A percentile compares a stretch with the other conserved stretches of the same genome.
Conservation (phyloP, 23 tunicate species). For the Halocynthia roretzi region DNA sequence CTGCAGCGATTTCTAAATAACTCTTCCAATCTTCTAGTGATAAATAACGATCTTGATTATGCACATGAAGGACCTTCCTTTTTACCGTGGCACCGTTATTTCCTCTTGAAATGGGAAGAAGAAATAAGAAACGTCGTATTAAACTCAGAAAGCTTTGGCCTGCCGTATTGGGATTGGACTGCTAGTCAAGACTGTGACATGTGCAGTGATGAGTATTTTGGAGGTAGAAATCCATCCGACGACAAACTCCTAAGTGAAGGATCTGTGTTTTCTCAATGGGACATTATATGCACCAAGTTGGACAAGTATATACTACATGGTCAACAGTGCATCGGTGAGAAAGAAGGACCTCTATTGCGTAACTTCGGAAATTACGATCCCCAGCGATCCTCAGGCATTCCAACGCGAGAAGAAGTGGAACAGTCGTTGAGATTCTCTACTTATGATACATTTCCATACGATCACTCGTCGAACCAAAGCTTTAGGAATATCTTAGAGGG, state of each 20-base stretch:
- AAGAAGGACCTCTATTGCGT: constrained; percentile 54
- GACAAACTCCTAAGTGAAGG: constrained; percentile 30
- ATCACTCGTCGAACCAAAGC: constrained; percentile 41
- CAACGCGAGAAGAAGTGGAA: constrained; percentile 43
- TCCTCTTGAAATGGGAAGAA: constrained; percentile 63
- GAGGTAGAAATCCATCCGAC: constrained; percentile 28
- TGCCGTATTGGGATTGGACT: constrained; percentile 84
- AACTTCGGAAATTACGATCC: constrained; percentile 65
- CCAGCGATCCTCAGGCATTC: constrained; percentile 32
- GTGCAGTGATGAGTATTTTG: constrained; percentile 66
- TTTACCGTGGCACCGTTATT: constrained; percentile 83
- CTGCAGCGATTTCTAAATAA: neutral
- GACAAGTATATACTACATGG: constrained; percentile 46
- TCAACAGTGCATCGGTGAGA: constrained; percentile 53
- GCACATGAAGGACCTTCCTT: constrained; percentile 79
- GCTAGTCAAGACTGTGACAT: constrained; percentile 47
- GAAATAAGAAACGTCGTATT: constrained; percentile 41
- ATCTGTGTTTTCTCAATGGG: constrained; percentile 69
- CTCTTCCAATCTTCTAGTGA: neutral
- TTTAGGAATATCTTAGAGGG: constrained; percentile 72
- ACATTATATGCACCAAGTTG: constrained; percentile 43
- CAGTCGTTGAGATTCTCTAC: constrained; percentile 8
- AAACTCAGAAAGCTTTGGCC: constrained; percentile 31
- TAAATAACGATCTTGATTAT: constrained; percentile 44
- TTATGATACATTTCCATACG: constrained; percentile 54